Evolutionary conservation across 2,797 vertebrate genomes (phyloP), one percentile per base, ranked within the genome.

Genomic region (Streptopelia turtur): DNA sequence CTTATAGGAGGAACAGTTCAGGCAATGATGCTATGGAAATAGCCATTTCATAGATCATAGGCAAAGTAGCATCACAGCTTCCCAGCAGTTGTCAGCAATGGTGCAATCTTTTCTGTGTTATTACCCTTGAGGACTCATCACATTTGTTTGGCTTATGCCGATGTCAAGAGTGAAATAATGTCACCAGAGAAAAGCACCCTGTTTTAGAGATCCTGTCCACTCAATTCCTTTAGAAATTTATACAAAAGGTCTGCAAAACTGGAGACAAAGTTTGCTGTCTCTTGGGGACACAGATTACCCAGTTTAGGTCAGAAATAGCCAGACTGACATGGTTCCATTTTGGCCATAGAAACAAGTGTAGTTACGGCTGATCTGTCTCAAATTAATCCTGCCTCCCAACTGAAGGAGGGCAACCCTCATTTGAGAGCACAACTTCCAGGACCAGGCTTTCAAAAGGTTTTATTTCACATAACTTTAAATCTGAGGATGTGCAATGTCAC

Each of bases 11-110:
- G 79, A 89, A 81, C 75, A 75, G 83, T 93, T 94, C 90, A 90
- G 45, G 53, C 61, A 85, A 79, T 49, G 75, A 47, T 95, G 55
- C 83, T 95, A 92, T 92, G 94, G 91, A 95, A 94, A 96, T 69
- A 87, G 81, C 71, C 57, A 85, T 93, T 85, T 90, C 90, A 87
- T 79, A 90, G 90, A 78, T 93, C 59, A 61, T 94, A 81, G 88
- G 82, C 64, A 85, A 92, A 95, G 55, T 13, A 80, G 64, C 35
- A 89, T 56, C 90, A 81, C 83, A 83, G 83, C 57, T 93, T 80
- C 78, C 45, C 63, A 61, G 78, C 53, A 63, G 65, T 92, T 90
- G 81, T 94, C 83, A 81, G 53, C 43, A 82, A 56, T 24, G 52
- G 64, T 49, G 61, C 94, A 91, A 81, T 65, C 74, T 83, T 74